These are phyloP conservation scores for Capitulum mitella DNA, from an alignment of 2,888 invertebrate genomes.

Conservation along the genomic window DNA sequence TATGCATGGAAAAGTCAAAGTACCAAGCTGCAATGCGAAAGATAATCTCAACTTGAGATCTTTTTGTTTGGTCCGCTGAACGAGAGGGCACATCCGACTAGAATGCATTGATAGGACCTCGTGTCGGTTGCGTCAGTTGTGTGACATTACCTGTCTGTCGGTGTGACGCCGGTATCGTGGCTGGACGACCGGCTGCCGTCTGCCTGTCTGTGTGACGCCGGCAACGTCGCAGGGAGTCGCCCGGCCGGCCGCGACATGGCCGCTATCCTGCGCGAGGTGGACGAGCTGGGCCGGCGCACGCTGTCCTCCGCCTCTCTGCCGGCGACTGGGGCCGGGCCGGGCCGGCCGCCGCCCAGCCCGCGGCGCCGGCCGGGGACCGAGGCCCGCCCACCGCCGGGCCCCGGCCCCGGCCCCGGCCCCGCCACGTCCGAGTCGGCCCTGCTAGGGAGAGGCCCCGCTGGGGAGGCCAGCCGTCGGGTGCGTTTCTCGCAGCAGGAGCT, in stretches of 20 bases:
- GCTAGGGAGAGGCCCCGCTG: not conserved
- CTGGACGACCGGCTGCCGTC: too few species aligned
- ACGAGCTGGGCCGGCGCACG: not conserved
- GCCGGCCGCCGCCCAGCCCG: not conserved
- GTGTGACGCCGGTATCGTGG: not conserved
- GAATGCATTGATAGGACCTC: too few species aligned
- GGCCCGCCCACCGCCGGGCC: too few species aligned
- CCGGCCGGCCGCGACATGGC: not conserved
- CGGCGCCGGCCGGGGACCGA: not conserved
- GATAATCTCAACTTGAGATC: too few species aligned
- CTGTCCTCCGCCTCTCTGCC: constrained; percentile 1
- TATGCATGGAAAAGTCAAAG: too few species aligned
- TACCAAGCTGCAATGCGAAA: too few species aligned
- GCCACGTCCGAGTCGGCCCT: constrained; percentile 9
- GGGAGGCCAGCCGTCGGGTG: not conserved
- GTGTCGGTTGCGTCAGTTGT: too few species aligned
- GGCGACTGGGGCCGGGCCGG: not conserved
- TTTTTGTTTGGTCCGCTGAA: too few species aligned
- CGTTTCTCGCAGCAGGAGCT: not conserved
- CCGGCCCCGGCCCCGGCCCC: not conserved
- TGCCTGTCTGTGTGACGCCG: too few species aligned
- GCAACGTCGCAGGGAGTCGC: not conserved
- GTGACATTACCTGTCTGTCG: too few species aligned
- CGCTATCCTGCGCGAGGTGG: not conserved
- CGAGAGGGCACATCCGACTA: too few species aligned